phyloP scores from a whole-genome alignment of 2,888 invertebrate genomes.

The Phytoseiulus persimilis region DNA sequence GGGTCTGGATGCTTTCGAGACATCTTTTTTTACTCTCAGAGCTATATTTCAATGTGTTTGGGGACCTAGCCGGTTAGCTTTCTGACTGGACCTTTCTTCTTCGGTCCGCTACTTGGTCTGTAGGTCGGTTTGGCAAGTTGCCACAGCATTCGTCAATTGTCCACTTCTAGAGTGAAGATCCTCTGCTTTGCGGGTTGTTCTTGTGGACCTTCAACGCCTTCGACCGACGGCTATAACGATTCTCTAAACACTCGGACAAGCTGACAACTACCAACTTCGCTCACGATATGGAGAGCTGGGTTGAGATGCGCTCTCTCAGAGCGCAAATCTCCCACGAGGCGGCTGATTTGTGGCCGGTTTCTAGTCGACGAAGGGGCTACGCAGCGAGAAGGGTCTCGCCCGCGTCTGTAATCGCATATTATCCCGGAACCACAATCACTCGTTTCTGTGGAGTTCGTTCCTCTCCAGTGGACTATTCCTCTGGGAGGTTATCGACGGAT shows the following conservation, averaged over 20 bases:
- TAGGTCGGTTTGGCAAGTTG: neutral
- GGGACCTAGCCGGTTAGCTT: neutral
- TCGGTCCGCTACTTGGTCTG: neutral
- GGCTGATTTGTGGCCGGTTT: no score
- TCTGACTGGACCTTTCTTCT: neutral
- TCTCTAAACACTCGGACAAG: neutral
- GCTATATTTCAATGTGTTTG: neutral
- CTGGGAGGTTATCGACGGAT: no score
- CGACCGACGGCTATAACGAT: neutral
- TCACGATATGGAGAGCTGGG: neutral
- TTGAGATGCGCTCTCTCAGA: neutral
- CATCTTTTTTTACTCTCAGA: neutral
- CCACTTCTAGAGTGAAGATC: neutral
- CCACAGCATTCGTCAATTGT: slow-evolving; percentile 5
- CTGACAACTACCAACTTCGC: neutral
- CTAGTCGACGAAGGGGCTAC: no score
- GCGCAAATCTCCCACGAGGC: neutral
- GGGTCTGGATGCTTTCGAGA: neutral
- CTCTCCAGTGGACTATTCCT: no score
- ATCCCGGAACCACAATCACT: no score
- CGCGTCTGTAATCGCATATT: no score
- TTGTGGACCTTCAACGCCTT: neutral
- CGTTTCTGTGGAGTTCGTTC: no score
- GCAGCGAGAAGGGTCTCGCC: no score
- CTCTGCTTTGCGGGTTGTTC: neutral